Evolutionary conservation across 1,140 invertebrate genomes (phyloP), one percentile per base, ranked within the genome.

Genomic region (Drosophila tani): DNA sequence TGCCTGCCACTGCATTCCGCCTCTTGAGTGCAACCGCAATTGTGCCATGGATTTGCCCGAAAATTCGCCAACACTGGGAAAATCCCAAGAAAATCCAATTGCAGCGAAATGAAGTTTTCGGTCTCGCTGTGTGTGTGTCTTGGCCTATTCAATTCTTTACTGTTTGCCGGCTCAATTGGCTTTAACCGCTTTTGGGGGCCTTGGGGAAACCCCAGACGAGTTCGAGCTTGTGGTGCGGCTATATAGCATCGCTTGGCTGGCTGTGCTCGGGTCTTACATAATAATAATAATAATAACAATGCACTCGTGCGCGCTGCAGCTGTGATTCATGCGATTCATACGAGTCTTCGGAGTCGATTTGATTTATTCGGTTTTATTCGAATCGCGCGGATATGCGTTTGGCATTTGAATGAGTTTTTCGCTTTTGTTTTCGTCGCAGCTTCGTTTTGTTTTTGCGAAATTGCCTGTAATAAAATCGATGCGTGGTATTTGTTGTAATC

Each of bases 161-260:
- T 74, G 68, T 43, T 51, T 51, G 69, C 68, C 67, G 67, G 69
- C 67, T 73, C 79, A 78, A 60, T 46, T 64, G 59, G 74, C 45
- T 69, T 73, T 24, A 81, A 55, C 60, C 51, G 73, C 53, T 63
- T 50, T 51, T 70, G 57, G 84, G 57, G 84, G 84, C 84, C 81
- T 88, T 90, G 84, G 84, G 84, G 74, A 88, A 88, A 88, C 81
- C 84, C 84, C 85, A 88, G 62, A 38, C 49, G 46, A 79, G 49
- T 70, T 47, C 63, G 57, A 29, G 53, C n/a, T 55, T 21, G 19
- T 21, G 51, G 51, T 9, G 51, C 14, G 32, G 51, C 32, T 55
- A 38, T 50, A 65, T 50, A 65, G 11, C 58, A 53, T 21, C 53
- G 51, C 46, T 45, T 68, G 55, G 17, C 17, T 74, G 68, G 67